These are phyloP conservation scores for Forbesichthys papilliferus DNA, from an alignment of 2,113 vertebrate species.

Conservation along the genomic window DNA sequence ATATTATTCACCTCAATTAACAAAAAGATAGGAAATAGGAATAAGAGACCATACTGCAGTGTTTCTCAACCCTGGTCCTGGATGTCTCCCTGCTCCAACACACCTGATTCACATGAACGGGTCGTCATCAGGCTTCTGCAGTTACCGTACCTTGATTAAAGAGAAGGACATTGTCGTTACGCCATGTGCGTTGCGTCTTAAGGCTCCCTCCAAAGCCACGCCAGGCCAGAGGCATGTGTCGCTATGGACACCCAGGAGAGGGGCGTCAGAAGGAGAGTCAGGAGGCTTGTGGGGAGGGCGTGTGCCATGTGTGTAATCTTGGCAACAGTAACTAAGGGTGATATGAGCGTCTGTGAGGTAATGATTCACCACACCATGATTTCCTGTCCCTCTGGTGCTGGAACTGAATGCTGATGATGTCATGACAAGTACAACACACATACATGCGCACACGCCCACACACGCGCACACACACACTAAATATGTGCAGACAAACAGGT, in stretches of 20 bases:
- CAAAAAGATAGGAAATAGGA: too few relatives aligned
- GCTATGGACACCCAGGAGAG: background rate
- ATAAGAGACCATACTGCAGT: too few relatives aligned
- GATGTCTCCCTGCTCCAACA: too few relatives aligned
- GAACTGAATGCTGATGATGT: constrained; percentile 32
- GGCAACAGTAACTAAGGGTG: constrained; percentile 19
- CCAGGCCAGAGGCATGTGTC: background rate
- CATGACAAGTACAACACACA: constrained; percentile 24
- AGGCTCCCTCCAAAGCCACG: too few relatives aligned
- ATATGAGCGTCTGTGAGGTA: constrained; percentile 40
- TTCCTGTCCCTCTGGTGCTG: constrained; percentile 35
- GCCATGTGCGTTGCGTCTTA: too few relatives aligned
- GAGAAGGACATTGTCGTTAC: too few relatives aligned
- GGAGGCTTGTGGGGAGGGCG: too few relatives aligned
- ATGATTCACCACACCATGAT: constrained; percentile 49
- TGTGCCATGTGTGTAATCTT: constrained; percentile 5
- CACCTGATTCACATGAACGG: too few relatives aligned
- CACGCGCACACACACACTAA: background rate
- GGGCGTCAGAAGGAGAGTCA: background rate
- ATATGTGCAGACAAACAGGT: background rate
- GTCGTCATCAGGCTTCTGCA: too few relatives aligned
- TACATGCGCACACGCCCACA: constrained; percentile 3
- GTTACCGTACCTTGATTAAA: too few relatives aligned
- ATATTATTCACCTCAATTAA: too few relatives aligned
- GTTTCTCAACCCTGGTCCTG: too few relatives aligned